These are phyloP conservation scores for Tetramorium parvispinum DNA, from an alignment of 1,140 invertebrate species.

Conservation along the genomic window DNA sequence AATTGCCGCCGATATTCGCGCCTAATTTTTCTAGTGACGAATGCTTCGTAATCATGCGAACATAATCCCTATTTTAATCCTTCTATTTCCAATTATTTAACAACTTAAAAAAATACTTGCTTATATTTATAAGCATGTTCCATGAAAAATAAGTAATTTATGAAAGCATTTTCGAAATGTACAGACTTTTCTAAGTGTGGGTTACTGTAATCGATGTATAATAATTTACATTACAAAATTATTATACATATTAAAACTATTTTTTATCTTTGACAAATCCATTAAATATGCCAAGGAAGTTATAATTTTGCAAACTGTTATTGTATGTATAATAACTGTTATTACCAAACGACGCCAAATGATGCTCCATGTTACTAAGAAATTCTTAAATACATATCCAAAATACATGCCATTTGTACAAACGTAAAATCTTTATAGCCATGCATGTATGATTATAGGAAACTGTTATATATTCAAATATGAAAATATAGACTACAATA, in stretches of 20 bases:
- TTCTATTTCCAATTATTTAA: neutral
- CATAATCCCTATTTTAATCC: neutral
- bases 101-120: too few species aligned
- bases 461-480: neutral
- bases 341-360: neutral
- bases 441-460: neutral
- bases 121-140: too few species aligned
- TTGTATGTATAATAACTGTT: neutral
- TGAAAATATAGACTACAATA: neutral
- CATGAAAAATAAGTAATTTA: too few species aligned
- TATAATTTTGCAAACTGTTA: neutral
- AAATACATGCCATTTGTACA: neutral
- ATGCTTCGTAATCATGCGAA: neutral
- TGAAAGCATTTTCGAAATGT: too few species aligned
- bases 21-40: neutral
- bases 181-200: neutral
- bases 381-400: neutral
- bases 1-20: neutral
- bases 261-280: neutral
- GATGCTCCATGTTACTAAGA: neutral
- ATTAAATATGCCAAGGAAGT: neutral
- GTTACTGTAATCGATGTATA: neutral
- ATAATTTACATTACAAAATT: neutral
- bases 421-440: neutral
- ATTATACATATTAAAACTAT: too few species aligned